Percentiles rank a stretch among this genome's conserved stretches.
Evolutionary conservation across 2,797 vertebrate species (phyloP).

Genomic region (Dromococcyx pavoninus): DNA sequence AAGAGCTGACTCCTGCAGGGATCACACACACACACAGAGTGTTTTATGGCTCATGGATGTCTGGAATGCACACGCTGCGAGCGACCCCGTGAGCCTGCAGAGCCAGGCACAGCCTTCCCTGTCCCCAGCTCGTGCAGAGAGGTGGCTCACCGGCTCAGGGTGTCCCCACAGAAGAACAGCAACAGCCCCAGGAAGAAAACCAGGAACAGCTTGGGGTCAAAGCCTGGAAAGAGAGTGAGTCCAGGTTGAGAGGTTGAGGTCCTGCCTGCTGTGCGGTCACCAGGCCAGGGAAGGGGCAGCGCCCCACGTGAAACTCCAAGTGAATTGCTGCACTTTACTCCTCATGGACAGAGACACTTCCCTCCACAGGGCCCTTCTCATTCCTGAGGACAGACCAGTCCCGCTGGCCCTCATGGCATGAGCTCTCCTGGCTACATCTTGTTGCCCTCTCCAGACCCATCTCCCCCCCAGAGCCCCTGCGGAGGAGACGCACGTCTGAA

Average conservation of each 20-base stretch:
- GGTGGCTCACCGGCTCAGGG: slow-evolving; percentile 87
- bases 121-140: rapidly evolving
- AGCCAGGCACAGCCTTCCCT: neutral
- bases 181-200: slow-evolving; percentile 86
- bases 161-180: slow-evolving; percentile 87
- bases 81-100: neutral
- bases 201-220: slow-evolving; percentile 89
- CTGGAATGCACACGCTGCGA: neutral
- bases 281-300: neutral
- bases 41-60: rapidly evolving
- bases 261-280: rapidly evolving
- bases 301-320: neutral
- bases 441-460: neutral
- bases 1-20: slow-evolving; percentile 88
- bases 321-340: rapidly evolving
- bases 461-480: rapidly evolving
- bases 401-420: rapidly evolving
- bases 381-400: neutral
- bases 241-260: neutral
- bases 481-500: slow-evolving; percentile 79
- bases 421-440: rapidly evolving
- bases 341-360: rapidly evolving
- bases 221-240: slow-evolving; percentile 72
- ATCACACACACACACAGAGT: neutral
- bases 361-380: rapidly evolving